Base-by-base conservation (phyloP, 2,113 vertebrate species). In the Neogobius melanostomus region DNA sequence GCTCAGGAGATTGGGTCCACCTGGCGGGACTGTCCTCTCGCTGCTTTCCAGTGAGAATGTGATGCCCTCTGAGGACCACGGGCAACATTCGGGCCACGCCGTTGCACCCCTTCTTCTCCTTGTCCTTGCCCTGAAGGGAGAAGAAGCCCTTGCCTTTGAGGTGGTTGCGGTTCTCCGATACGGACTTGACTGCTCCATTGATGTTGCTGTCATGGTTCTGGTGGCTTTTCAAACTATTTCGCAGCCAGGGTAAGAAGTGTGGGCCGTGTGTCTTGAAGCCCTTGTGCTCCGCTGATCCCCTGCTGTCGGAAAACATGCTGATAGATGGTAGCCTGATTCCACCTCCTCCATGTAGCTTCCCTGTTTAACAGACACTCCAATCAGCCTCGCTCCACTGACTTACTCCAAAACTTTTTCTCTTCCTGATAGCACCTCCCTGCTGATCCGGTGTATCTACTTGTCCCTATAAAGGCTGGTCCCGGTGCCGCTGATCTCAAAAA, bases 281-380 rank as follows among this genome's bases (percentile, higher is more conserved):
- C 70, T 77, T 86, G 72, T 83, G 89, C 71, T 91, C 82, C 74
- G 73, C 72, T 2, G 81, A 79, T 12, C 65, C 78, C 64, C 86
- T 84, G 75, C 86, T 87, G 83, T 90, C 89, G 46, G 91, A 90
- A 80, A 91, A 92, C 92, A 93, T 93, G 68, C 76, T 85, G 88
- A 83, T 76, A 78, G 77, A 85, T 72, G 82, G 68, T 46, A 78
- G 85, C 84, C 80, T 60, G 80, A 76, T 82, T 88, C 80, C 79
- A 86, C 83, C 79, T 79, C 84, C 82, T 83, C 87, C 90, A 89
- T 81, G 68, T 80, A 84, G 75, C 85, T 75, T 80, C 83, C 70
- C 71, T 69, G 82, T 82, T 85, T 80, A 7, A 84, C 87, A 86
- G 83, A 77, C 6, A 14, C 71, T 69, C 14, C 66, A 53, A 62